A percentile compares a stretch with the other conserved stretches of the same genome.
phyloP scores from a whole-genome alignment of 2,888 invertebrate species.

The Adela reaumurella region DNA sequence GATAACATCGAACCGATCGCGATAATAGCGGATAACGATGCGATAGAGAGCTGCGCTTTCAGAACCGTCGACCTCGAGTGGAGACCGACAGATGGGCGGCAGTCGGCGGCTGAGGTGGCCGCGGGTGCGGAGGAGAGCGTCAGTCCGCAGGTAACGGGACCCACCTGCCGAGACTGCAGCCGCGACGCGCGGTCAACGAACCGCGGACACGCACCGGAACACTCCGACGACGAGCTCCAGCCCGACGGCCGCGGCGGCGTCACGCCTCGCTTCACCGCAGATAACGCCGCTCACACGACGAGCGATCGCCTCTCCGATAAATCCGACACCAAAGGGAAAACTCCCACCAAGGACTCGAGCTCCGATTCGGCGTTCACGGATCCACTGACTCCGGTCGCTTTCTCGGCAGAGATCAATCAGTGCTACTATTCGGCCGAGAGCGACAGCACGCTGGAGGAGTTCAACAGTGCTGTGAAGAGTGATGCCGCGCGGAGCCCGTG shows the following conservation, averaged over 20 bases:
- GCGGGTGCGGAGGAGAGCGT: constrained; percentile 29
- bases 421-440: constrained; percentile 62
- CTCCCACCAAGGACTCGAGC: constrained; percentile 59
- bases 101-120: constrained; percentile 8
- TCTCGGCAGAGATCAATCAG: constrained; percentile 59
- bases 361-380: constrained; percentile 74
- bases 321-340: constrained; percentile 2
- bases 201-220: constrained; percentile 29
- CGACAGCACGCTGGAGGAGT: constrained; percentile 22
- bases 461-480: background rate
- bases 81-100: background rate
- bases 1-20: constrained; percentile 46
- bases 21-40: constrained; percentile 40
- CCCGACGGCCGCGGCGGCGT: constrained; percentile 2
- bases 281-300: constrained; percentile 1
- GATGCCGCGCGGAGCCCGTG: background rate
- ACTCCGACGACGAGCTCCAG: background rate
- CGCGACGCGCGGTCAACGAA: constrained; percentile 39
- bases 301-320: constrained; percentile 1
- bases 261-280: constrained; percentile 9
- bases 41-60: constrained; percentile 43
- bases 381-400: constrained; percentile 60
- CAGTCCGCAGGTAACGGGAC: constrained; percentile 45
- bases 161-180: constrained; percentile 29
- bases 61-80: constrained; percentile 22